These are phyloP conservation scores for Python bivittatus DNA, from an alignment of 2,113 vertebrate genomes.

Conservation along the genomic window DNA sequence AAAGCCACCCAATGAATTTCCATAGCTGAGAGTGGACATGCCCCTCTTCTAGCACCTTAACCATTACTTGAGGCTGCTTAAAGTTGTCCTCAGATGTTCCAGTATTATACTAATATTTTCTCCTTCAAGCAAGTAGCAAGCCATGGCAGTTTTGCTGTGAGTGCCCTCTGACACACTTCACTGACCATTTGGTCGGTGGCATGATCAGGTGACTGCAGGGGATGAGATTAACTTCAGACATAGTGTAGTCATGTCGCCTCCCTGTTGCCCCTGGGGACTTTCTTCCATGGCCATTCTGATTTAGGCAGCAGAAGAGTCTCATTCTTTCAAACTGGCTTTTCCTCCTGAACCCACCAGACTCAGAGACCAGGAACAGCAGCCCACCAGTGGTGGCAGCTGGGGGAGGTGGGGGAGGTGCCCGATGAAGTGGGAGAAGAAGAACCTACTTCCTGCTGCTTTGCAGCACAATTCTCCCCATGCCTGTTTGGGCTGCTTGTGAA, in stretches of 20 bases:
- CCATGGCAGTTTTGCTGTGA: not conserved
- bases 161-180: not conserved
- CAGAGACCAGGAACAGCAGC: not conserved
- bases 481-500: no score
- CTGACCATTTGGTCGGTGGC: not conserved
- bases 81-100: not conserved
- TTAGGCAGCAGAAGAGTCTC: not conserved
- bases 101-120: not conserved
- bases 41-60: not conserved
- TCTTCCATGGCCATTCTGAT: not conserved
- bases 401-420: not conserved
- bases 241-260: not conserved
- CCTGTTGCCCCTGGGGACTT: not conserved
- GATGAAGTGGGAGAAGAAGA: not conserved
- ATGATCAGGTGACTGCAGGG: not conserved
- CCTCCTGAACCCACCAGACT: not conserved
- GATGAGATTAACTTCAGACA: not conserved
- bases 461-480: no score
- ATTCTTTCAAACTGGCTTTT: not conserved
- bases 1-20: not conserved
- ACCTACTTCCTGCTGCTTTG: no score
- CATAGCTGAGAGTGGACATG: not conserved
- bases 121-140: not conserved
- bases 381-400: not conserved
- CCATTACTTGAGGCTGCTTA: not conserved